Evolutionary conservation across 1,140 invertebrate genomes (phyloP).

Genomic region (Delia radicum): DNA sequence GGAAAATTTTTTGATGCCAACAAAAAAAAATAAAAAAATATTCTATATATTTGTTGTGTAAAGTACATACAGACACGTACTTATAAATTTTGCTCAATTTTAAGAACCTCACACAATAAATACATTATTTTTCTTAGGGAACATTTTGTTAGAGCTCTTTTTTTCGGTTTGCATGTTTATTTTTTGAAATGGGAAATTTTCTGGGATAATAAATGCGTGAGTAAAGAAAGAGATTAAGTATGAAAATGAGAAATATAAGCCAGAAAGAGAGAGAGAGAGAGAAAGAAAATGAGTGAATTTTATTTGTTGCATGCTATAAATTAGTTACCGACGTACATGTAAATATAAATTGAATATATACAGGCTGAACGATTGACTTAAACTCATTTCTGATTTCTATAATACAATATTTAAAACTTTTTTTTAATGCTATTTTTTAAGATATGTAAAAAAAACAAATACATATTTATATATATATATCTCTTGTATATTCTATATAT

Average conservation of each 20-base stretch:
- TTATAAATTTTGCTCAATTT: not conserved
- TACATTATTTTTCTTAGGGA: not conserved
- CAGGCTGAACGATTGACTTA: too few relatives aligned
- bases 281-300: too few relatives aligned
- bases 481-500: too few relatives aligned
- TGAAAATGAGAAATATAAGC: not conserved
- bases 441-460: too few relatives aligned
- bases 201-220: conserved; percentile 19
- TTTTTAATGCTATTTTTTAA: too few relatives aligned
- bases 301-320: not conserved
- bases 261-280: not conserved
- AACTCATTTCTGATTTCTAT: too few relatives aligned
- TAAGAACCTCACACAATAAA: not conserved
- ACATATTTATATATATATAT: too few relatives aligned
- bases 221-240: not conserved
- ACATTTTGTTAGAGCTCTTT: not conserved
- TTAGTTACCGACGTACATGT: not conserved
- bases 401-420: too few relatives aligned
- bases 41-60: not conserved
- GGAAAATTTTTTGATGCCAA: not conserved
- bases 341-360: too few relatives aligned
- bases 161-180: not conserved
- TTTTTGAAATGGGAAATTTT: conserved; percentile 11
- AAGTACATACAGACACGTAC: not conserved
- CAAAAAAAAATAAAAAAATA: not conserved